Conservation (phyloP, 30 jellyfish, hydroid and myxozoan genomes). For the Nemopilema nomurai region DNA sequence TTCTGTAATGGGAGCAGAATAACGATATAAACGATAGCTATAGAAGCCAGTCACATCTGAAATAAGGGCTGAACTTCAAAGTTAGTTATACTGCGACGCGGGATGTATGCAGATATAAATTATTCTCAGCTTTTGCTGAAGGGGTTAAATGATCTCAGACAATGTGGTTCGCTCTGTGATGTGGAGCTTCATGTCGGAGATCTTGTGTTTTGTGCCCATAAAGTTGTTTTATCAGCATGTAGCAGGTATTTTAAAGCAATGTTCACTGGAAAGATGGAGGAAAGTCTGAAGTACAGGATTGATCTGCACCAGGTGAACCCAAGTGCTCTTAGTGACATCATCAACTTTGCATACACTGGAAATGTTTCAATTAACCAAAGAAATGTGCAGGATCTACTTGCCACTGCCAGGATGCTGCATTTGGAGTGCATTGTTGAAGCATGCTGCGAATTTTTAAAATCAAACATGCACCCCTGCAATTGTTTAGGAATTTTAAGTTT, state of each 20-base stretch:
- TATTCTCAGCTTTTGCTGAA: constrained; percentile 71
- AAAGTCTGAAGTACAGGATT: constrained; percentile 61
- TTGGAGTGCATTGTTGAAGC: constrained; percentile 83
- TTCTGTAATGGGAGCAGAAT: not conserved
- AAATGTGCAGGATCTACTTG: constrained; percentile 82
- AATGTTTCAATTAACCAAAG: constrained; percentile 46
- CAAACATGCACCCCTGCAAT: constrained; percentile 80
- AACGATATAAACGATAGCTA: not conserved
- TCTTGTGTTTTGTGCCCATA: constrained; percentile 64
- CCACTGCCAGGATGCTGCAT: constrained; percentile 86
- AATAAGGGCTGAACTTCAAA: not conserved
- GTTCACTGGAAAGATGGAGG: constrained; percentile 91
- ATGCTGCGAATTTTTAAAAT: constrained; percentile 79
- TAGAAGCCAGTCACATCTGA: not conserved
- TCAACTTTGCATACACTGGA: constrained; percentile 90
- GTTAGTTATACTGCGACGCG: not conserved
- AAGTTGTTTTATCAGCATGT: constrained; percentile 87
- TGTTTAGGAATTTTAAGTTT: constrained; percentile 79
- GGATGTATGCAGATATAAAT: constrained; percentile 74
- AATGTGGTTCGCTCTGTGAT: constrained; percentile 80
- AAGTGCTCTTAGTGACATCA: constrained; percentile 56
- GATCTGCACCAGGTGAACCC: constrained; percentile 72
- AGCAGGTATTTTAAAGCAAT: constrained; percentile 92
- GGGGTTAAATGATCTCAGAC: constrained; percentile 74
- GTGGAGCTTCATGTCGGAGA: constrained; percentile 83